These are phyloP conservation scores for Myopa testacea DNA, from an alignment of 2,888 invertebrate genomes.

Conservation along the genomic window DNA sequence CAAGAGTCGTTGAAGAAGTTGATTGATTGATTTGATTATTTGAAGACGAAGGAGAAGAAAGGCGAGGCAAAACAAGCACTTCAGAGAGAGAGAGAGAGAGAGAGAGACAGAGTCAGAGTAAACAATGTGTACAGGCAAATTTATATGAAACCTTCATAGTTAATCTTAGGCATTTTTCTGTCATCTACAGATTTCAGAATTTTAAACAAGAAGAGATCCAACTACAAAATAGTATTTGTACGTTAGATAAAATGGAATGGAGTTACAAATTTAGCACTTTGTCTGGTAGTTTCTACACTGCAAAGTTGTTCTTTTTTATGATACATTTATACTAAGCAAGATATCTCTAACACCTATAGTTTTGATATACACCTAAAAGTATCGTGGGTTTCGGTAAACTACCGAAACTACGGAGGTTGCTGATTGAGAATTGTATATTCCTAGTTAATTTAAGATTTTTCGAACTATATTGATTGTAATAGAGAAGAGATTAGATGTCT, in stretches of 20 bases:
- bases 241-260: slow-evolving; percentile 7
- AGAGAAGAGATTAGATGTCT: slow-evolving; percentile 4
- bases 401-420: not conserved
- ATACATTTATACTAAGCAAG: not conserved
- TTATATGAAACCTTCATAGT: slow-evolving; percentile 19
- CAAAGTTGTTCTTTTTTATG: not conserved
- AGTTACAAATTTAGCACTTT: not conserved
- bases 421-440: not conserved
- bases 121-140: not conserved
- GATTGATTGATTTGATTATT: slow-evolving; percentile 31
- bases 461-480: slow-evolving; percentile 1
- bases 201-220: slow-evolving; percentile 14
- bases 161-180: slow-evolving; percentile 35
- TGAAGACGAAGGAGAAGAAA: slow-evolving; percentile 29
- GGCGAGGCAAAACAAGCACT: slow-evolving; percentile 23
- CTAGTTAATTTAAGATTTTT: slow-evolving; percentile 1
- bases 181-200: slow-evolving; percentile 12
- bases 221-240: slow-evolving; percentile 22
- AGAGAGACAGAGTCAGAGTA: not conserved
- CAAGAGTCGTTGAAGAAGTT: slow-evolving; percentile 24
- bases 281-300: not conserved
- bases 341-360: not conserved
- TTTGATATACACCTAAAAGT: too few relatives aligned
- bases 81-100: not conserved
- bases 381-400: too few relatives aligned